A percentile compares a stretch with the other conserved stretches of the same genome.
These are phyloP conservation scores for Aricia artaxerxes DNA, from an alignment of 2,888 invertebrate genomes.

Conservation along the genomic window DNA sequence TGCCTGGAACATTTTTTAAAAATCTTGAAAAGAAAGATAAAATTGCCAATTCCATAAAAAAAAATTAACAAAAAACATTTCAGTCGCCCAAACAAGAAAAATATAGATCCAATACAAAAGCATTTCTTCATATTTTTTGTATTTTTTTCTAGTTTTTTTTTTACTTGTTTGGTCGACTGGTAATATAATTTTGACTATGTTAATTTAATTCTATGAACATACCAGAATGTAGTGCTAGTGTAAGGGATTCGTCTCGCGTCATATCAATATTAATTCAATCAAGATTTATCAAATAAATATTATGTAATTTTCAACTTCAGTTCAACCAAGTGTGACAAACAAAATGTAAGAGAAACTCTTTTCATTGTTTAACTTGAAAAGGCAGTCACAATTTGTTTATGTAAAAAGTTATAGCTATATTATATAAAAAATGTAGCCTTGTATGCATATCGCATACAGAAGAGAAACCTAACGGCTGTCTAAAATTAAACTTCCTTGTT, in stretches of 20 bases:
- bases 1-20: neutral
- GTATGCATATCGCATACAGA: no score
- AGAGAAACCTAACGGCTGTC: no score
- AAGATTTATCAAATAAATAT: neutral
- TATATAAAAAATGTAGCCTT: no score
- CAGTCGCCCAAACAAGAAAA: neutral
- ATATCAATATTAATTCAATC: neutral
- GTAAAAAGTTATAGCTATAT: no score
- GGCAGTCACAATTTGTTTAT: no score
- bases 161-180: neutral
- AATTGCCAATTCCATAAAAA: neutral
- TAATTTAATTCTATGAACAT: constrained; percentile 36
- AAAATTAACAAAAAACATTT: neutral
- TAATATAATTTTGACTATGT: neutral
- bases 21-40: neutral
- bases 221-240: constrained; percentile 55
- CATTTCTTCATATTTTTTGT: neutral
- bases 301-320: neutral
- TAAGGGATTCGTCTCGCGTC: neutral
- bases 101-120: neutral
- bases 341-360: neutral
- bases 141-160: neutral
- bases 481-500: no score
- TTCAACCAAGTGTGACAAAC: neutral
- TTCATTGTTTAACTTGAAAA: no score